Evolutionary conservation across 2,888 invertebrate species (phyloP).

Genomic region (Melanostoma mellinum): DNA sequence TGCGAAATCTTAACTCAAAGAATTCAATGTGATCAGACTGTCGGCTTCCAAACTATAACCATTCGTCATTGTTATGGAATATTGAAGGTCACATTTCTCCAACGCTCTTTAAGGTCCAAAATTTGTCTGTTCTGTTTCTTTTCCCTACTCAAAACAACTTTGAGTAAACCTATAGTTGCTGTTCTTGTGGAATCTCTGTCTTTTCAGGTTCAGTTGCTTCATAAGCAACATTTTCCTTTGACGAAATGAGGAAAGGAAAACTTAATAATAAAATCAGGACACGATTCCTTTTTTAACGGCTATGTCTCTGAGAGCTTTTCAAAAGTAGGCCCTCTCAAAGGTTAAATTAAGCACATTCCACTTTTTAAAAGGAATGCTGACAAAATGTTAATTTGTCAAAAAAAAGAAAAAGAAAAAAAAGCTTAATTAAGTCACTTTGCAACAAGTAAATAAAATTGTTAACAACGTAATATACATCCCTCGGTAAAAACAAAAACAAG

Average conservation of each 20-base stretch:
- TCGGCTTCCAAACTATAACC: too few relatives aligned
- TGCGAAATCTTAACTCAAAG: too few relatives aligned
- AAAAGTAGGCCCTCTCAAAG: not conserved
- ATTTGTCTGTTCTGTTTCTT: too few relatives aligned
- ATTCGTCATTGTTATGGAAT: too few relatives aligned
- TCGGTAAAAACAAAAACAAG: slow-evolving; percentile 16
- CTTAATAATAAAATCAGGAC: slow-evolving; percentile 3
- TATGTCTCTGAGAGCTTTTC: not conserved
- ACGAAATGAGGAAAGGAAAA: slow-evolving; percentile 9
- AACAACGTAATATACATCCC: slow-evolving; percentile 35
- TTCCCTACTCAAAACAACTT: too few relatives aligned
- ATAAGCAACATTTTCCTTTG: not conserved
- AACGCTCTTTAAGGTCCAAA: too few relatives aligned
- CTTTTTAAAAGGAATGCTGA: slow-evolving; percentile 14
- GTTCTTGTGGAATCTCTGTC: too few relatives aligned
- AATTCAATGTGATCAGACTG: too few relatives aligned
- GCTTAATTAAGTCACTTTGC: slow-evolving; percentile 46
- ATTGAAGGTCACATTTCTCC: too few relatives aligned
- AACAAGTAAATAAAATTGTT: slow-evolving; percentile 44
- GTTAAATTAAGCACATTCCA: slow-evolving; percentile 11
- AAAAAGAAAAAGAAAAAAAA: slow-evolving; percentile 17
- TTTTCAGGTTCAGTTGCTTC: too few relatives aligned
- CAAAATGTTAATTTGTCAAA: slow-evolving; percentile 4
- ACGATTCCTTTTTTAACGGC: slow-evolving; percentile 2
- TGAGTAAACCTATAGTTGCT: too few relatives aligned